Evolutionary conservation across 2,888 invertebrate genomes (phyloP).

Genomic region (Nemapogon koenigi): DNA sequence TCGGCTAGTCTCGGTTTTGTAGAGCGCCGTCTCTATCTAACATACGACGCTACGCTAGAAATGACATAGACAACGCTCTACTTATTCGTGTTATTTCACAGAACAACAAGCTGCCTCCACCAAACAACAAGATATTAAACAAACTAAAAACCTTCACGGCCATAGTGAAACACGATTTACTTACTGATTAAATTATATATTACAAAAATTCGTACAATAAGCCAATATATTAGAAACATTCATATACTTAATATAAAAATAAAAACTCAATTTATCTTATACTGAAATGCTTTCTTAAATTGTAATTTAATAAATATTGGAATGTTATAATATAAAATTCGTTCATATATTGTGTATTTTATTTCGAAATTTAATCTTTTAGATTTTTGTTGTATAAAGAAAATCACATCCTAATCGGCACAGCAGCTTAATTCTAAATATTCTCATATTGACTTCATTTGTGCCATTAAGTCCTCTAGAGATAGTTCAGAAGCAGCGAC

Average conservation of each 20-base stretch:
- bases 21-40: too few species aligned
- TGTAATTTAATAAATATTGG: too few species aligned
- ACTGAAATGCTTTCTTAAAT: too few species aligned
- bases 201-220: background rate
- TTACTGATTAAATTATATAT: conserved; percentile 21
- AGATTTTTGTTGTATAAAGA: conserved; percentile 9
- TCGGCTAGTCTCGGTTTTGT: too few species aligned
- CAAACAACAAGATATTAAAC: conserved; percentile 33
- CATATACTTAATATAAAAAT: background rate
- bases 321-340: too few species aligned
- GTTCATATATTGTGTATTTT: background rate
- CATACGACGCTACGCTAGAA: too few species aligned
- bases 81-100: conserved; percentile 23
- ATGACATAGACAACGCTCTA: too few species aligned
- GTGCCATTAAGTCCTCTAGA: conserved; percentile 90
- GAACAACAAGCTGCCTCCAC: conserved; percentile 36
- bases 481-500: conserved; percentile 66
- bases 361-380: background rate
- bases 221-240: background rate
- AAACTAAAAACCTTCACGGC: conserved; percentile 34
- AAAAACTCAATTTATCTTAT: background rate
- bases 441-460: conserved; percentile 90
- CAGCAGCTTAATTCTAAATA: too few species aligned
- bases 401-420: too few species aligned
- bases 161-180: conserved; percentile 35